Evolutionary conservation across 2,888 invertebrate species (phyloP).

Genomic region (Amblyjoppa proteus): DNA sequence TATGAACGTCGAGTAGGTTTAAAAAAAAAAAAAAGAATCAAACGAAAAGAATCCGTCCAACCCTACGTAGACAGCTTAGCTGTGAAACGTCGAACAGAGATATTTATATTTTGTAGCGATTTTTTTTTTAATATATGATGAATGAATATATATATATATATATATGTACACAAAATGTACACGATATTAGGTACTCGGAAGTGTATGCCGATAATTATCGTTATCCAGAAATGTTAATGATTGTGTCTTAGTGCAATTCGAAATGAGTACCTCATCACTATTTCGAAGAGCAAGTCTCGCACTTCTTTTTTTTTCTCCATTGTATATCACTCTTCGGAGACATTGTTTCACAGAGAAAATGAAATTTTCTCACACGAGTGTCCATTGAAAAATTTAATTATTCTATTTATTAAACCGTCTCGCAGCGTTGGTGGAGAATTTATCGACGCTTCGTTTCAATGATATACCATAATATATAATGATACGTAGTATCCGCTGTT

Average conservation of each 20-base stretch:
- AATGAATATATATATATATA: constrained; percentile 70
- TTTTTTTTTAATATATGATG: constrained; percentile 65
- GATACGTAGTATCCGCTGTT: constrained; percentile 48
- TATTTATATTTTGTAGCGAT: constrained; percentile 78
- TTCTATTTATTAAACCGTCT: constrained; percentile 45
- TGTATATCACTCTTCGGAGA: constrained; percentile 1
- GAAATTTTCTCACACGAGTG: constrained; percentile 26
- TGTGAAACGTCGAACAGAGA: constrained; percentile 76
- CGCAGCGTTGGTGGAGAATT: constrained; percentile 23
- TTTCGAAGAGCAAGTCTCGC: constrained; percentile 19
- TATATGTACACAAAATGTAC: constrained; percentile 3
- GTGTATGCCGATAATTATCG: background rate
- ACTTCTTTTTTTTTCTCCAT: constrained; percentile 1
- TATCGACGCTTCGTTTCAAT: constrained; percentile 29
- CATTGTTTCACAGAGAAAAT: constrained; percentile 37
- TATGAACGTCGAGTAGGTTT: constrained; percentile 29
- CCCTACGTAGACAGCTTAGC: constrained; percentile 81
- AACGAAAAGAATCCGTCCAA: constrained; percentile 80
- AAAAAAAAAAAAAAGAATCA: constrained; percentile 18
- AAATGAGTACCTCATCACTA: constrained; percentile 10
- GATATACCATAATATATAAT: constrained; percentile 11
- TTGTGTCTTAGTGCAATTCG: background rate
- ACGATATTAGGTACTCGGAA: background rate
- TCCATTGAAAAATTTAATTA: constrained; percentile 35
- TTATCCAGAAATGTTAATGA: background rate